These are phyloP conservation scores for Wiebesia pumilae DNA, from an alignment of 1,140 invertebrate genomes.

Conservation along the genomic window DNA sequence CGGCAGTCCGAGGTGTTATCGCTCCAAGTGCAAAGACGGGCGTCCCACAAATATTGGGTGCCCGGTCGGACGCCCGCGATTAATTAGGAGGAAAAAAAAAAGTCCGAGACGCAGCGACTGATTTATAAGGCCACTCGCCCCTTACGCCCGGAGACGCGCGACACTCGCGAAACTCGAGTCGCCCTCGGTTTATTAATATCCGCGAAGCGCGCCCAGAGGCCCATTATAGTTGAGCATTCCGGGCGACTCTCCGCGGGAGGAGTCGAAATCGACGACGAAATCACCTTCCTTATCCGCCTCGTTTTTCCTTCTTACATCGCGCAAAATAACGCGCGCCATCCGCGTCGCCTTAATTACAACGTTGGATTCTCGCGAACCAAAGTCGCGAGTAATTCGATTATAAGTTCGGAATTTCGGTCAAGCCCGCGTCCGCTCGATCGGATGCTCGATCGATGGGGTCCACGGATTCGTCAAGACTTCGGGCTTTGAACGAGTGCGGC, in stretches of 20 bases:
- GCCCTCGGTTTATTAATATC: conserved; percentile 40
- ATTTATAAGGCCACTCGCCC: conserved; percentile 6
- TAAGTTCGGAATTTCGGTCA: neutral
- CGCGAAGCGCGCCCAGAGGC: neutral
- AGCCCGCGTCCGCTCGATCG: too few species aligned
- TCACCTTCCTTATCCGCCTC: neutral
- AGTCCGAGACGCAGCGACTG: neutral
- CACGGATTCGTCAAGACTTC: too few species aligned
- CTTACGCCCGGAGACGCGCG: neutral
- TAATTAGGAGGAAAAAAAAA: neutral
- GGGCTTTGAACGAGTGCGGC: too few species aligned
- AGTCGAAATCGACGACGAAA: neutral
- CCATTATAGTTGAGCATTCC: conserved; percentile 18
- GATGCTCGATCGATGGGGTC: too few species aligned
- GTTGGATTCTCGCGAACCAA: neutral
- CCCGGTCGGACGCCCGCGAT: neutral
- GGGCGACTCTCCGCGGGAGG: neutral
- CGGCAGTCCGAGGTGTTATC: neutral
- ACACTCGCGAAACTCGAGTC: conserved; percentile 35
- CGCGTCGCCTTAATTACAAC: neutral
- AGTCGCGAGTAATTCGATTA: neutral
- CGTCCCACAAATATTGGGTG: neutral
- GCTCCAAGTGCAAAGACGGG: neutral
- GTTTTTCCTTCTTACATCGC: neutral
- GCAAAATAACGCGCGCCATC: neutral